phyloP scores from a whole-genome alignment of 2,888 invertebrate genomes.

The Agonopterix subpropinquella region DNA sequence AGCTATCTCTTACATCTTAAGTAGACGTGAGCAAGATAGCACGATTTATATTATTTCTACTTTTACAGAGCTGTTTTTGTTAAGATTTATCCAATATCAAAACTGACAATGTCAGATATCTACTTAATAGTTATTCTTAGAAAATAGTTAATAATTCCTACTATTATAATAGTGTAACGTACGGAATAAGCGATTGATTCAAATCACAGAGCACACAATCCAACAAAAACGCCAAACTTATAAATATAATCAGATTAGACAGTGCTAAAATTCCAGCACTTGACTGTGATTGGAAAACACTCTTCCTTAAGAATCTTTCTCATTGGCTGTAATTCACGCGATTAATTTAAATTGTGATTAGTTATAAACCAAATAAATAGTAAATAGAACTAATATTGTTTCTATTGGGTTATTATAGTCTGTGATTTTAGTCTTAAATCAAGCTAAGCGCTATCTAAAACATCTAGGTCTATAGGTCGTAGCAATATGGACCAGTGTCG shows the following conservation, averaged over 20 bases:
- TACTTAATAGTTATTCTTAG: conserved; percentile 42
- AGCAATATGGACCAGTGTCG: conserved; percentile 61
- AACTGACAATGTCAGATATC: conserved; percentile 41
- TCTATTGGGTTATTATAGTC: background rate
- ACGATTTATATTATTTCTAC: conserved; percentile 2
- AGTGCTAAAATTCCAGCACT: too few species aligned
- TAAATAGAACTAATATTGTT: background rate
- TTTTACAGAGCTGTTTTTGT: conserved; percentile 1
- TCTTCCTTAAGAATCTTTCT: too few species aligned
- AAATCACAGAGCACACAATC: too few species aligned
- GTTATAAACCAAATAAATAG: too few species aligned
- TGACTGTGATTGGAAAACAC: too few species aligned
- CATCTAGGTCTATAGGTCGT: conserved; percentile 40
- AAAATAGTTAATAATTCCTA: conserved; percentile 45
- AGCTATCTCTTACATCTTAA: conserved; percentile 5
- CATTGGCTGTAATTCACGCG: too few species aligned
- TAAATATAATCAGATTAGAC: too few species aligned
- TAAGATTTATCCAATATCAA: conserved; percentile 29
- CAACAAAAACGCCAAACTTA: conserved; percentile 1
- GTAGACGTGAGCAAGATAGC: conserved; percentile 9
- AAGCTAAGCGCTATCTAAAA: conserved; percentile 59
- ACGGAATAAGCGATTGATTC: conserved; percentile 41
- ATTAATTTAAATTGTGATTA: too few species aligned
- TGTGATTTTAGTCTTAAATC: conserved; percentile 33
- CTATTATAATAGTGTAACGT: conserved; percentile 16